Evolutionary conservation across 2,797 vertebrate species (phyloP).

Genomic region (Myotis myotis): DNA sequence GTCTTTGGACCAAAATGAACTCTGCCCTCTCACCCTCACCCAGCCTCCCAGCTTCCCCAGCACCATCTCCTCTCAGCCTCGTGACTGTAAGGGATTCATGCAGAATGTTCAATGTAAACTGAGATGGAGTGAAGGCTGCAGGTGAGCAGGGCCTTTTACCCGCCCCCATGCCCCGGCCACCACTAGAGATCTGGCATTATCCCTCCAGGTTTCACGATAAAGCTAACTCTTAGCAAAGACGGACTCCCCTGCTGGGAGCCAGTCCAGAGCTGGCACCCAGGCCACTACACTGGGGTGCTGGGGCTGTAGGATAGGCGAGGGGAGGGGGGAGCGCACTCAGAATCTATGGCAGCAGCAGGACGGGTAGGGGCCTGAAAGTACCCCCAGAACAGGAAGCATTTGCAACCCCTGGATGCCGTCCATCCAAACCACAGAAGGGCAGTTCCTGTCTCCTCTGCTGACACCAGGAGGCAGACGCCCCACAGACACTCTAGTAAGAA

Average conservation of each 20-base stretch:
- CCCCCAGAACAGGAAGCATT: background rate
- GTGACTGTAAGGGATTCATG: background rate
- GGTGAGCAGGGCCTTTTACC: background rate
- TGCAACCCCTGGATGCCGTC: background rate
- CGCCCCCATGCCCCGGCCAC: rapidly evolving
- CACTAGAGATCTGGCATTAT: background rate
- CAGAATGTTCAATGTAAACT: background rate
- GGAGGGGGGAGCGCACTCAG: too few relatives aligned
- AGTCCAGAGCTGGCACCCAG: rapidly evolving
- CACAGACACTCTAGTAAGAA: background rate
- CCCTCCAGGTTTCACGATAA: background rate
- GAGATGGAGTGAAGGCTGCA: rapidly evolving
- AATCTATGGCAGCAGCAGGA: background rate
- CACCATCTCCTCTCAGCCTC: too few relatives aligned
- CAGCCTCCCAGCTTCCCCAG: background rate
- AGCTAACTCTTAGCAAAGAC: background rate
- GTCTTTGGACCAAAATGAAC: background rate
- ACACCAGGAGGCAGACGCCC: background rate
- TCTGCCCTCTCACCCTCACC: too few relatives aligned
- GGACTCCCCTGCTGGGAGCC: rapidly evolving
- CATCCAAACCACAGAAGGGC: background rate
- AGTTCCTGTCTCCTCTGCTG: background rate
- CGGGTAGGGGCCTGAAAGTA: background rate
- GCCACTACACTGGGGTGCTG: rapidly evolving
- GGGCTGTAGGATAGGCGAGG: too few relatives aligned